Conservation (phyloP, 2,797 vertebrate genomes). For the Leptatherina wallacei region DNA sequence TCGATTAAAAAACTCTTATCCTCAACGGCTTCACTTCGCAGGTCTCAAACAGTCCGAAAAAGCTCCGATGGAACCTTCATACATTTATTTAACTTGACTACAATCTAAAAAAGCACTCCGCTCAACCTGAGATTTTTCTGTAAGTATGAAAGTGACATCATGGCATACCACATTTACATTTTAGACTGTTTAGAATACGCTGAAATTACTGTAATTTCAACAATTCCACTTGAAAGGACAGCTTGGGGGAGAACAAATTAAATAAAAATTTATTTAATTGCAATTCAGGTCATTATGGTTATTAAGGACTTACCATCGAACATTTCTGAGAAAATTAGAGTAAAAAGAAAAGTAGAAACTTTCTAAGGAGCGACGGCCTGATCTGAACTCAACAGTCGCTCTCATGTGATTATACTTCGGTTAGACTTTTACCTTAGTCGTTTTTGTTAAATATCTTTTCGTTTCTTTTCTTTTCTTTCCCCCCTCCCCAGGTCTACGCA, state of each 20-base stretch:
- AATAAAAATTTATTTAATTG: background rate
- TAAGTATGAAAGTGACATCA: slow-evolving; percentile 28
- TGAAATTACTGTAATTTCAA: background rate
- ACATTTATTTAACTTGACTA: background rate
- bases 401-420: background rate
- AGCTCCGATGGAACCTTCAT: background rate
- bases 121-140: background rate
- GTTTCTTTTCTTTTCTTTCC: background rate
- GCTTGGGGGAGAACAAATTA: background rate
- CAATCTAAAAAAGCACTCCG: background rate
- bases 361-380: background rate
- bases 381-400: background rate
- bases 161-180: background rate
- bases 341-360: slow-evolving; percentile 2
- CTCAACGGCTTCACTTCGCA: background rate
- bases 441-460: background rate
- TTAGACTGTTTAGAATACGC: background rate
- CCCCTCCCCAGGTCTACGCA: too few relatives aligned
- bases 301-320: background rate
- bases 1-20: slow-evolving; percentile 9
- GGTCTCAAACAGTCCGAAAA: background rate
- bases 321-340: background rate
- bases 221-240: accelerated
- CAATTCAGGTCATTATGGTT: background rate
- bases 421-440: slow-evolving; percentile 1